Evolutionary conservation across 2,797 vertebrate genomes (phyloP), one percentile per base, ranked within the genome.

Genomic region (Platalea minor): DNA sequence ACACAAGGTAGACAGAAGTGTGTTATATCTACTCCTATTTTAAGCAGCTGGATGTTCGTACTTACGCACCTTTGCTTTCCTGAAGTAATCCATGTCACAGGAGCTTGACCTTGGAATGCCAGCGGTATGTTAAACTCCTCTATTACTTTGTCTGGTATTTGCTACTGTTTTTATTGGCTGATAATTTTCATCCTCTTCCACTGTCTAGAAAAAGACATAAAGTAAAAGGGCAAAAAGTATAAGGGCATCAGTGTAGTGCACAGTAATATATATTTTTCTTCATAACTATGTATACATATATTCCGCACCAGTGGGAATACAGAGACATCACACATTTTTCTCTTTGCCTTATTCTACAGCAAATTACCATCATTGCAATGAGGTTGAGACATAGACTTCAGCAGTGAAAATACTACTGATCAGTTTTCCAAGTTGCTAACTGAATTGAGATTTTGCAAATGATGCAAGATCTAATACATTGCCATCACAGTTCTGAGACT

Each of bases 181-280:
- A 76, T 84, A 35, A 91, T 91, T 95, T 96, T 95, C 69, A 91
- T 96, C 74, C 50, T 85, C 50, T 79, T 83, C 33, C 53, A 56
- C 63, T 53, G 77, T 25, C 91, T 92, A 88, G 56, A 80, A 85
- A 48, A 91, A 5, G 28, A 50, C 51, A 88, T 85, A 83, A 92
- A 92, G 45, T n/a, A 93, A 94, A 94, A 67, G 39, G 68, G 11
- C 41, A 63, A 54, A 84, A 97, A 65, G 60, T 78, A 25, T n/a
- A 57, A 88, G 63, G 35, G 56, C 18, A 78, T 82, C 37, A 46
- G 43, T 68, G 26, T 54, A 87, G 23, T 50, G 48, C 60, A 67
- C 11, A 79, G n/a, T 45, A 85, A 90, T 79, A 60, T 1, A 7
- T 74, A 31, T 87, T 89, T 95, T 84, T 94, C 31, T 91, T 73